Conservation (phyloP, 2,888 invertebrate genomes). For the Synanthedon andrenaeformis region DNA sequence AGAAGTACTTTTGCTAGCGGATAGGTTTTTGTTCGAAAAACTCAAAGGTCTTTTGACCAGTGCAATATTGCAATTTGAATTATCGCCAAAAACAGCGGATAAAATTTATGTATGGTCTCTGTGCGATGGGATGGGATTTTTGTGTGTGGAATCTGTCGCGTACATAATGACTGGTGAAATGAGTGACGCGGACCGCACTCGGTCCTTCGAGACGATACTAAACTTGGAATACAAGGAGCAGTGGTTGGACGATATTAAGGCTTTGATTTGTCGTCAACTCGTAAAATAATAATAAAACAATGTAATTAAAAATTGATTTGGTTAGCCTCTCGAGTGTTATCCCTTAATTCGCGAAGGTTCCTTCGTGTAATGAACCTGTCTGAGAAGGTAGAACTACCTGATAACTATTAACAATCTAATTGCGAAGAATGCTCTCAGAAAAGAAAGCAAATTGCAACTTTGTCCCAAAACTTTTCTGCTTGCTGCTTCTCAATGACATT, state of each 20-base stretch:
- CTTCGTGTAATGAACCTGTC: too few species aligned
- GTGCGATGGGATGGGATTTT: conserved; percentile 71
- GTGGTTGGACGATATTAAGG: conserved; percentile 67
- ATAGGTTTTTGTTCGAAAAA: conserved; percentile 69
- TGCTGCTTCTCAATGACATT: too few species aligned
- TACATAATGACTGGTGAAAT: conserved; percentile 67
- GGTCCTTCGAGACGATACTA: conserved; percentile 60
- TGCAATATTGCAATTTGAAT: conserved; percentile 65
- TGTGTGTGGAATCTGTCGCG: conserved; percentile 71
- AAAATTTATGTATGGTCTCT: conserved; percentile 72
- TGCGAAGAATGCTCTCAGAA: too few species aligned
- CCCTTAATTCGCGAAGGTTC: too few species aligned
- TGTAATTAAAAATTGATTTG: too few species aligned
- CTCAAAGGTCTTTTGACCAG: conserved; percentile 59
- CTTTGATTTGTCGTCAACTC: conserved; percentile 51
- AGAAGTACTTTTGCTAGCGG: conserved; percentile 68
- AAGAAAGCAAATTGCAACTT: too few species aligned
- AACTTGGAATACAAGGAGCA: conserved; percentile 64
- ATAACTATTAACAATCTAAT: too few species aligned
- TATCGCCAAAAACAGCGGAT: conserved; percentile 61
- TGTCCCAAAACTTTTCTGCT: too few species aligned
- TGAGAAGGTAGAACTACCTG: too few species aligned
- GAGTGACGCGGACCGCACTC: conserved; percentile 46
- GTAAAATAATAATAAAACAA: conserved; percentile 18
- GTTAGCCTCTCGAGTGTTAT: too few species aligned